Evolutionary conservation across 2,113 vertebrate species (phyloP), one percentile per base, ranked within the genome.

Genomic region (Clinocottus analis): DNA sequence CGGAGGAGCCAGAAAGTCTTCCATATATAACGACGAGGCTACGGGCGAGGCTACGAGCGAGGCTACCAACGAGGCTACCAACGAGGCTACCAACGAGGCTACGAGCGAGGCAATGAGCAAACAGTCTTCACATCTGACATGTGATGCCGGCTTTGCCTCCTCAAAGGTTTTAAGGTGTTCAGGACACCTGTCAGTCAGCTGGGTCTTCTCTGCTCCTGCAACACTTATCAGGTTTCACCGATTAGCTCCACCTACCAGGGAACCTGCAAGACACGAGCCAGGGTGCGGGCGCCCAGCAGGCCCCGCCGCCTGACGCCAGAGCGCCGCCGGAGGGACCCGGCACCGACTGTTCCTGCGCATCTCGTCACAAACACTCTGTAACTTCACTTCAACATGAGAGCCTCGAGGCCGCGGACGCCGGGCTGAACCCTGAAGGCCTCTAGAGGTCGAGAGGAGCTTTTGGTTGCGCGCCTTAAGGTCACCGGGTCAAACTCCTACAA

Each of bases 401-500:
- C 16, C 12, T 5, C 0, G 1, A 23, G 39, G 21, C 41, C 6
- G 12, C 29, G 51, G 59, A 51, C 12, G 49, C 3, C 21, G 29
- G 43, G 19, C 31, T 23, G 27, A 17, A 59, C 31, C 1, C 27
- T 60, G 19, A 13, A 23, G n/a, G 37, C 23, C 41, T 21, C 27
- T 27, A 33, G 17, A 64, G 61, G 58, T 75, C 29, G 49, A 43
- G 41, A 33, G 37, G 33, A 35, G 21, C 25, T 75, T 75, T 72
- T 63, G 25, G 25, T 17, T 10, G 7, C 37, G 58, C 53, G 59
- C 25, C 5, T 55, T 55, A 65, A n/a, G 87, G 70, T 80, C 77
- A 82, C 47, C 33, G 68, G 84, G 71, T 87, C 83, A 84, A 72
- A 76, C 47, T 77, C 72, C 68, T 60, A 33, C 64, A 67, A 23